Evolutionary conservation across 2,113 vertebrate genomes (phyloP).

Genomic region (Chaetops frenatus): DNA sequence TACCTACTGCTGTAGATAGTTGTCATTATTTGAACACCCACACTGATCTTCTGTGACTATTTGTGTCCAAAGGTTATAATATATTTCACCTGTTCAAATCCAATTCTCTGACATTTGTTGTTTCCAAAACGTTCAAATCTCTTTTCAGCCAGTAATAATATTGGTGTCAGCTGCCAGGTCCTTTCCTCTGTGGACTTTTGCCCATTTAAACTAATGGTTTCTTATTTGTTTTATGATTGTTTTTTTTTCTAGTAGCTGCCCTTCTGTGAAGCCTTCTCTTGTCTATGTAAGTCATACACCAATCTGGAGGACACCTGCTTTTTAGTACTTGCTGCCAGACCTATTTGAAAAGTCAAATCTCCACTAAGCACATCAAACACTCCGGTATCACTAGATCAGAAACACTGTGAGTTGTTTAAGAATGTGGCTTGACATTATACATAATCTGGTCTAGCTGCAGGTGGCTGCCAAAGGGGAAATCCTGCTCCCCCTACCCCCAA

Average conservation of each 20-base stretch:
- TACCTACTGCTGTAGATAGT: not conserved
- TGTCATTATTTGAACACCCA: not conserved
- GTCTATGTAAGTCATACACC: not conserved
- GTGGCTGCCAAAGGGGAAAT: slow-evolving; percentile 39
- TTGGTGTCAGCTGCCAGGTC: not conserved
- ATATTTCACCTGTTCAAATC: slow-evolving; percentile 42
- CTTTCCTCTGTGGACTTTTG: slow-evolving; percentile 26
- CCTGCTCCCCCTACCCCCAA: not conserved
- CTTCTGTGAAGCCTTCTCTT: slow-evolving; percentile 21
- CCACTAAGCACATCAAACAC: slow-evolving; percentile 46
- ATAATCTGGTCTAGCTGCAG: slow-evolving; percentile 36
- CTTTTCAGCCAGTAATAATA: slow-evolving; percentile 40
- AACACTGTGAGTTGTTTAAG: slow-evolving; percentile 24
- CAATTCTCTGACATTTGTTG: not conserved
- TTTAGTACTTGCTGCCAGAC: slow-evolving; percentile 32
- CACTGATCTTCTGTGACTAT: not conserved
- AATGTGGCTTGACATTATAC: slow-evolving; percentile 21
- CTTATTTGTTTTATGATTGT: slow-evolving; percentile 18
- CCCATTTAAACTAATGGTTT: slow-evolving; percentile 23
- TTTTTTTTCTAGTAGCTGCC: slow-evolving; percentile 43
- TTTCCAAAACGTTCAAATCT: not conserved
- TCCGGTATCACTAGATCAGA: slow-evolving; percentile 20
- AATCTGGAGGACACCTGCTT: slow-evolving; percentile 60
- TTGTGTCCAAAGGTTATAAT: not conserved
- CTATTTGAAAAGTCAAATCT: slow-evolving; percentile 43